These are phyloP conservation scores for Copidosoma aretas DNA, from an alignment of 2,888 invertebrate genomes.

Conservation along the genomic window DNA sequence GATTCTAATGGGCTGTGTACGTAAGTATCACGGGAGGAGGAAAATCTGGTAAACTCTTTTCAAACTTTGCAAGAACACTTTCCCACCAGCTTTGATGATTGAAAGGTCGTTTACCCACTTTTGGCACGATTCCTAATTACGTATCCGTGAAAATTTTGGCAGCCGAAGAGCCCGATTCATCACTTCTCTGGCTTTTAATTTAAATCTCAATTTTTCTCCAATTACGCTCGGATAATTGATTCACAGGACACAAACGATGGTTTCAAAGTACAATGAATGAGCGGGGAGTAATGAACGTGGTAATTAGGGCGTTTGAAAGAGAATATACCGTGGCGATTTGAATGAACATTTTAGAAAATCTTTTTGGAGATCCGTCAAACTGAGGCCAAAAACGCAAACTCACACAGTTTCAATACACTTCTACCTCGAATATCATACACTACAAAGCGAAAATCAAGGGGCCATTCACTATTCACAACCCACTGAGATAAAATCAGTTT, in stretches of 20 bases:
- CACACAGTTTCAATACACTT: conserved; percentile 22
- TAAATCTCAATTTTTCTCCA: neutral
- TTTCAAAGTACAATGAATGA: conserved; percentile 22
- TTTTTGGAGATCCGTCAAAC: conserved; percentile 6
- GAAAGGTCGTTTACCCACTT: conserved; percentile 36
- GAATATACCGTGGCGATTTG: neutral
- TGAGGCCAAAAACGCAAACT: conserved; percentile 29
- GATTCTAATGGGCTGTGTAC: conserved; percentile 15
- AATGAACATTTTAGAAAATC: conserved; percentile 28
- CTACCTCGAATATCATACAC: conserved; percentile 24
- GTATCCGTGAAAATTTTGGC: conserved; percentile 24
- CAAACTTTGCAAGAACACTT: conserved; percentile 23
- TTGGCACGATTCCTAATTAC: conserved; percentile 32
- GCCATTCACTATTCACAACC: conserved; percentile 39
- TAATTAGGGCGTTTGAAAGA: no score
- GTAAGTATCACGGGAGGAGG: conserved; percentile 4
- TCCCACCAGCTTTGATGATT: conserved; percentile 18
- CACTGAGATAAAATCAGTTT: conserved; percentile 17
- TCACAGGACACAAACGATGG: conserved; percentile 24
- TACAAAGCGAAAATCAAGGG: conserved; percentile 36
- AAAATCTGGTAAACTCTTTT: conserved; percentile 16
- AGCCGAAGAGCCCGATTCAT: conserved; percentile 12
- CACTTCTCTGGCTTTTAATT: conserved; percentile 13
- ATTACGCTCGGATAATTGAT: conserved; percentile 10
- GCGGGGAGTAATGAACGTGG: conserved; percentile 4